These are phyloP conservation scores for Drosophila demipolita DNA, from an alignment of 2,888 invertebrate species.

Conservation along the genomic window DNA sequence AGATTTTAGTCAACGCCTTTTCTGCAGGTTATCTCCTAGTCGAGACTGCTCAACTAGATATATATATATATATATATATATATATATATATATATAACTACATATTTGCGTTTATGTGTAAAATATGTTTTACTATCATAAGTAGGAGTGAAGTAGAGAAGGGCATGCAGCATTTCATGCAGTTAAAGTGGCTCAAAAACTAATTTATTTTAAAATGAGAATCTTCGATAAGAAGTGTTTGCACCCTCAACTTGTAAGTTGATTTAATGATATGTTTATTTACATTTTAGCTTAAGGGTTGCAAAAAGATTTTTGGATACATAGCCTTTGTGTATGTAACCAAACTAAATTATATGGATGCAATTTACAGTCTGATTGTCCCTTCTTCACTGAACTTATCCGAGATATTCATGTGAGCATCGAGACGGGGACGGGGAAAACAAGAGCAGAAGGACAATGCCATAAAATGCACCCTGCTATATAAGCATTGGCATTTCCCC, in stretches of 20 bases:
- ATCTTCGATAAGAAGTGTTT: too few relatives aligned
- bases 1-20: neutral
- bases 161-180: neutral
- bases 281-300: constrained; percentile 44
- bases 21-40: neutral
- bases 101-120: neutral
- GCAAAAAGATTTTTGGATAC: constrained; percentile 32
- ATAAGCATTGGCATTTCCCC: constrained; percentile 72
- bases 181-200: neutral
- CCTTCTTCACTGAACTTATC: constrained; percentile 26
- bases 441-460: constrained; percentile 28
- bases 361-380: constrained; percentile 13
- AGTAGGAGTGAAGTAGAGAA: neutral
- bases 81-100: neutral
- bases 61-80: neutral
- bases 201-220: neutral
- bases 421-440: constrained; percentile 25
- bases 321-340: constrained; percentile 7
- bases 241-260: neutral
- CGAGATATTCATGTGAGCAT: constrained; percentile 3
- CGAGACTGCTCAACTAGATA: neutral
- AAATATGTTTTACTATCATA: too few relatives aligned
- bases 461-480: constrained; percentile 75
- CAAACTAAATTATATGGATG: constrained; percentile 1
- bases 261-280: constrained; percentile 34